These are phyloP conservation scores for Neolamprologus kungweensis DNA, from an alignment of 2,113 vertebrate genomes.

Conservation along the genomic window DNA sequence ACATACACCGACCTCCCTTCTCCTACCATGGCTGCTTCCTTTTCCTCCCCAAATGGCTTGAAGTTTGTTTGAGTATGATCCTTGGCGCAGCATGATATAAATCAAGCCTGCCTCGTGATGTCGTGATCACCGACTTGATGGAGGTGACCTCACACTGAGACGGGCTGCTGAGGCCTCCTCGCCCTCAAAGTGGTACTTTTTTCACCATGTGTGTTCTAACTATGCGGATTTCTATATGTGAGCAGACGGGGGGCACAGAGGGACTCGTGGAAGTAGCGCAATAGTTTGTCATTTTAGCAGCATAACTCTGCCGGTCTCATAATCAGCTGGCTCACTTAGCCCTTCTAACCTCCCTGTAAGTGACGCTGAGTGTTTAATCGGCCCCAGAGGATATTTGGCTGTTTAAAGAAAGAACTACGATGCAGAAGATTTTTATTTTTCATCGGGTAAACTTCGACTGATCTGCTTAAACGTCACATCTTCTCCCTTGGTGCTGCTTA, in stretches of 20 bases:
- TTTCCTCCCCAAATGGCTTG: background rate
- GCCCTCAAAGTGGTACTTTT: background rate
- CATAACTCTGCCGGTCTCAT: constrained; percentile 33
- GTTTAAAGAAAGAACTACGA: background rate
- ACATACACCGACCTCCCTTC: background rate
- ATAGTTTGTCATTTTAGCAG: constrained; percentile 42
- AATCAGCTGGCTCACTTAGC: constrained; percentile 43
- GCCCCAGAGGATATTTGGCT: constrained; percentile 6
- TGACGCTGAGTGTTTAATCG: constrained; percentile 58
- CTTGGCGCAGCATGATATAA: constrained; percentile 16
- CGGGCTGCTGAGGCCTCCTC: constrained; percentile 2
- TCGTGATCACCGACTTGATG: constrained; percentile 29
- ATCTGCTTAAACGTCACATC: background rate
- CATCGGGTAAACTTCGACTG: background rate
- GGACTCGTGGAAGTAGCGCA: constrained; percentile 11
- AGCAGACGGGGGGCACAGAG: background rate
- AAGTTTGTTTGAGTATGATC: constrained; percentile 28
- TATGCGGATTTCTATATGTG: background rate
- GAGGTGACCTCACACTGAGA: constrained; percentile 25
- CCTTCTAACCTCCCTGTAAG: constrained; percentile 31
- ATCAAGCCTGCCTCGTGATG: constrained; percentile 35
- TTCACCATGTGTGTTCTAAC: background rate
- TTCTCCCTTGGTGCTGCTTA: background rate
- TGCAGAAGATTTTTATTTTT: constrained; percentile 26
- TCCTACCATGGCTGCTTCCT: background rate